Evolutionary conservation across 2,888 invertebrate species (phyloP), one percentile per base, ranked within the genome.

Genomic region (Oeneis ivallda): DNA sequence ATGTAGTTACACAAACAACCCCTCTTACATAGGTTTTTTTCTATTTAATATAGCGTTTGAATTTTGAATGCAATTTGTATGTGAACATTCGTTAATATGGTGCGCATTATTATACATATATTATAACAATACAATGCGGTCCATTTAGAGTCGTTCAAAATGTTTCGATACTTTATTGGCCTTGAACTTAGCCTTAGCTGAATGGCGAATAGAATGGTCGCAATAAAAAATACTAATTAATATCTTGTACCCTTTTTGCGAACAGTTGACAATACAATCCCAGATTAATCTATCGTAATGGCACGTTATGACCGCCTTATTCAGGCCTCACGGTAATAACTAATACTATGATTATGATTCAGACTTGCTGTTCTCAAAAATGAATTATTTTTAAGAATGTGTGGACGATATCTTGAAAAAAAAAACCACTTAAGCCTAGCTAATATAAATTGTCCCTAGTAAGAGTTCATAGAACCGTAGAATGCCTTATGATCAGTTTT

Each of bases 101-200:
- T 54, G 52, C 39, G 19, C 41, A 64, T 65, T 65, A 58, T 45
- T 62, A 49, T 37, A 61, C 43, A 32, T 34, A 47, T 11, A 2
- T 26, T 26, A 26, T 26, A 26, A 2, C 17, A 26, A 45, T 15
- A 37, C 58, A 65, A 65, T 47, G 47, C 62, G 15, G 53, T 34
- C 67, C 58, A 17, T 67, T 41, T 47, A 45, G 4, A 45, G 56
- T 47, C 34, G 45, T 58, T 34, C 32, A 47, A 34, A 45, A 54
- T 54, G 50, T 43, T 37, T 41, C 34, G 17, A 56, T 41, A 43
- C 45, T 37, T 15, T 64, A 45, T 13, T 32, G 53, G 56, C 59
- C 60, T 68, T 62, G 62, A 39, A 43, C 41, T 59, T 19, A n/a
- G 26, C 41, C 32, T 45, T 52, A 60, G 43, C 49, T 62, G 56